Evolutionary conservation across 2,797 vertebrate genomes (phyloP), one percentile per base, ranked within the genome.

Genomic region (Cyprinella venusta): DNA sequence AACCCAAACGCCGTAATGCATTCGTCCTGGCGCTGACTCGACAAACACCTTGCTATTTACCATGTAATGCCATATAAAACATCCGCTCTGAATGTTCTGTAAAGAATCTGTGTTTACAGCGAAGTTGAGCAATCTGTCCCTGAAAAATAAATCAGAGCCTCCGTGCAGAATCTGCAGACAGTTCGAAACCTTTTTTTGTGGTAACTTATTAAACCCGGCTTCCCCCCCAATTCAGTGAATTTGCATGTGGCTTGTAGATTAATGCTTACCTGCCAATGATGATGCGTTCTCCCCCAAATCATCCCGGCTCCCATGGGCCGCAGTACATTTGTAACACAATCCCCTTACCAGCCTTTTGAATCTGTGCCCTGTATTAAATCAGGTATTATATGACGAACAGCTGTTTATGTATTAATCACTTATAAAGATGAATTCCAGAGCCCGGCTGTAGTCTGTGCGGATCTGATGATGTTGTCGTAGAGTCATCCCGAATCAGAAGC

Each of bases 291-390:
- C 33, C 24, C 54, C 7, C 67, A 38, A 83, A 79, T 74, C 72
- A 77, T 36, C 54, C 48, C 59, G 18, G 33, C 63, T 76, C 84
- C 69, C 75, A 21, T n/a, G 59, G 74, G 72, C 68, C 69, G 56
- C 67, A 72, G 74, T 63, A 76, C 54, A 64, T 74, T 33, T 64
- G 69, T 79, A 64, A 82, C 33, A 61, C 80, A 88, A 87, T 86
- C 52, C 24, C 56, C 86, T 88, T 78, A 85, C 65, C 83, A 88
- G 78, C 48, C 33, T 50, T 71, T 59, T 68, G 52, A 86, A 82
- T 65, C 69, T 3, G 24, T 74, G 69, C 72, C 45, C 42, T 54
- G 76, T 79, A 79, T 88, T 85, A 84, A 82, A 87, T 76, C 78
- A 78, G 78, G 36, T 38, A 45, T 87, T 84, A 69, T 70, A 84